Base-by-base conservation (phyloP, 2,797 vertebrate genomes). In the Scomberomorus guttatus region DNA sequence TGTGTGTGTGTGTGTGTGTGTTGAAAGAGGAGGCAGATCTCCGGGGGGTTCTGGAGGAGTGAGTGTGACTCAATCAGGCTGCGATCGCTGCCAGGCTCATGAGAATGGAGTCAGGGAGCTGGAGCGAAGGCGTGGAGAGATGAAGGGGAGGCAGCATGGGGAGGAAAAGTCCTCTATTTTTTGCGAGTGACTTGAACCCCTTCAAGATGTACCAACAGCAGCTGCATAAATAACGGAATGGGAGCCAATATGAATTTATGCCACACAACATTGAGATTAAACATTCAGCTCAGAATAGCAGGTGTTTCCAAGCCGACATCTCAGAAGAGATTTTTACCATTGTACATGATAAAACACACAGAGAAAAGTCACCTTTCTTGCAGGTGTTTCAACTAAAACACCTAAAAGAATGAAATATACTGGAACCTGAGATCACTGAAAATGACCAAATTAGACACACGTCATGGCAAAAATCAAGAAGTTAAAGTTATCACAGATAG, bases 61-160 rank as follows among this genome's bases (percentile, higher is more conserved):
- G 89, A 86, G 82, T 82, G 85, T 85, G 93, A 90, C 88, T 93
- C 90, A 92, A 89, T 94, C 90, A 92, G 83, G 68, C 79, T 84
- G 72, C 72, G 77, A 91, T 93, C 84, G 70, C 74, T 85, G 90
- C 80, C 84, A 87, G 85, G 72, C 85, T 81, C 76, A 75, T 77
- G 74, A 83, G 85, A 86, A 84, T 84, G 60, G 76, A 86, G 84
- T 87, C 66, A 70, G 64, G 62, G 83, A 88, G 68, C 80, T 67
- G 69, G 55, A 83, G 73, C 7, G 62, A 79, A 65, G 77, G 72
- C 64, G 5, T 73, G 52, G 80, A 79, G 84, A 82, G 69, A 86
- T 82, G 79, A 80, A 72, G 75, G 66, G 57, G 72, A 75, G 76
- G 68, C 52, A 67, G 73, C 39, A 61, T n/a, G 17, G 24, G 69